phyloP scores from a whole-genome alignment of 2,797 vertebrate genomes.

The Dermochelys coriacea region DNA sequence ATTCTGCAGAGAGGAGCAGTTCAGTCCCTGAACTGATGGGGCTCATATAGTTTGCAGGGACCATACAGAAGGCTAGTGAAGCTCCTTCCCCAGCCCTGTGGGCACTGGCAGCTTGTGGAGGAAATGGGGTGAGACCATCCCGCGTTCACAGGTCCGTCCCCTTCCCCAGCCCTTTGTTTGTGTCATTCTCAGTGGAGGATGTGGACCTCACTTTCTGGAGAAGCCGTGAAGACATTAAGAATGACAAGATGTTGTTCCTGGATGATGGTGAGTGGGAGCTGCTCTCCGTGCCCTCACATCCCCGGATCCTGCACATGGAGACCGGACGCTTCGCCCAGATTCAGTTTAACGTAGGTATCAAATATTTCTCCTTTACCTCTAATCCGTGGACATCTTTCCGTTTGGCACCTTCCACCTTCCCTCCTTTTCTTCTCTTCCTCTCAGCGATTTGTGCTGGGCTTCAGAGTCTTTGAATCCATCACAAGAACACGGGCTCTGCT shows the following conservation, averaged over 20 bases:
- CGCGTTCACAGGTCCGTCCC: not conserved
- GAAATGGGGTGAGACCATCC: not conserved
- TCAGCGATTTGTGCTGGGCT: not conserved
- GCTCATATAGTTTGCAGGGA: not conserved
- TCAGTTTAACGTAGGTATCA: conserved; percentile 86
- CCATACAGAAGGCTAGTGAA: not conserved
- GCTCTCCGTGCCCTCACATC: conserved; percentile 85
- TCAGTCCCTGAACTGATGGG: not conserved
- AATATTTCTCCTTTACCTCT: too few species aligned
- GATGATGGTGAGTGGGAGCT: conserved; percentile 91
- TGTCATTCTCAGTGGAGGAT: conserved; percentile 83
- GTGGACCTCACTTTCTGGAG: conserved; percentile 88
- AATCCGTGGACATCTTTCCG: too few species aligned
- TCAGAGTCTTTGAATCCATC: not conserved
- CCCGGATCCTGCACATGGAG: conserved; percentile 79
- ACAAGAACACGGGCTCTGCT: not conserved
- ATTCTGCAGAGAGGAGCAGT: not conserved
- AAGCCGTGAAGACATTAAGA: conserved; percentile 82
- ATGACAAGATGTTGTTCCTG: conserved; percentile 84
- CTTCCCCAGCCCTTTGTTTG: not conserved
- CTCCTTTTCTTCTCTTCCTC: fast-evolving
- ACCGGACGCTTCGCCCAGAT: conserved; percentile 86
- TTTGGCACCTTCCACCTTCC: not conserved
- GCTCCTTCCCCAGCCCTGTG: not conserved
- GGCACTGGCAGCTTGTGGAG: not conserved